phyloP scores from a whole-genome alignment of 2,113 vertebrate genomes.

The Phyllopteryx taeniolatus region DNA sequence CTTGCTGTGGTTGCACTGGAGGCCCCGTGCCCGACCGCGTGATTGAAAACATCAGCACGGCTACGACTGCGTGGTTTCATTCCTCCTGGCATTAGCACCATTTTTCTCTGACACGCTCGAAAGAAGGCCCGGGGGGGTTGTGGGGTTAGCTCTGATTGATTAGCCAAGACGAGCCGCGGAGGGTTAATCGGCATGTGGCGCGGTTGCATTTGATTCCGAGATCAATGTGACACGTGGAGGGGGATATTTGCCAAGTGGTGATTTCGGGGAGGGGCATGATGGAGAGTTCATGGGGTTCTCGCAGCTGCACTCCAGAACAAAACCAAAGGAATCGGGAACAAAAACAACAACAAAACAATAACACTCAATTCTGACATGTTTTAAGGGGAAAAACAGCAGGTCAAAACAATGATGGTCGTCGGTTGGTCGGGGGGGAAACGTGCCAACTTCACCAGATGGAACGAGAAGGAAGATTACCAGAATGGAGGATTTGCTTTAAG shows the following conservation, averaged over 20 bases:
- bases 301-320: constrained; percentile 36
- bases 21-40: constrained; percentile 8
- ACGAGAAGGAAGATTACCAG: constrained; percentile 53
- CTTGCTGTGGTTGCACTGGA: not conserved
- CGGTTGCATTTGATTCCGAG: not conserved
- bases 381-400: constrained; percentile 16
- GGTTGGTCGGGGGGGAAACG: constrained; percentile 8
- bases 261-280: constrained; percentile 25
- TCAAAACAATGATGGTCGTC: constrained; percentile 3
- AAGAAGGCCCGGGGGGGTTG: constrained; percentile 14
- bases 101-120: constrained; percentile 28
- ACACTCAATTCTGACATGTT: not conserved
- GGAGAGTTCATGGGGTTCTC: constrained; percentile 57
- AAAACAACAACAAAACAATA: constrained; percentile 27
- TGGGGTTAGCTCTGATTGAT: not conserved
- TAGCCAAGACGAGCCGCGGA: not conserved
- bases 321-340: constrained; percentile 14
- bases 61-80: constrained; percentile 31
- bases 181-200: not conserved
- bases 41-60: constrained; percentile 24
- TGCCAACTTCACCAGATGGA: constrained; percentile 47
- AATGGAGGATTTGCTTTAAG: constrained; percentile 47
- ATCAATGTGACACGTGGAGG: not conserved
- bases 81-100: constrained; percentile 39
- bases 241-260: not conserved